A percentile compares a stretch with the other conserved stretches of the same genome.
phyloP scores from a whole-genome alignment of 2,113 vertebrate genomes.

The Peromyscus leucopus region DNA sequence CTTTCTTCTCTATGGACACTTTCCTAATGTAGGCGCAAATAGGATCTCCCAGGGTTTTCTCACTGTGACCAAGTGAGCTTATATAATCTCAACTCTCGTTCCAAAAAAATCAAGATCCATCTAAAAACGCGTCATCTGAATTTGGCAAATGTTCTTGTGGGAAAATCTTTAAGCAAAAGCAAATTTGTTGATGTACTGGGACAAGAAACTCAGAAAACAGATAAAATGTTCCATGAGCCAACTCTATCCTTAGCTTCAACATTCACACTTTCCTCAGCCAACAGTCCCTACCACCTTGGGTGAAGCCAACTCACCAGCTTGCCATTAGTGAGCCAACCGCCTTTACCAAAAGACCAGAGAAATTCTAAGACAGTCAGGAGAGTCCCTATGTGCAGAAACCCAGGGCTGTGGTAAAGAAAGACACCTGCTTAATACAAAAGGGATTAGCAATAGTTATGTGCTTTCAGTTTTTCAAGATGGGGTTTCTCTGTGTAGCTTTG shows the following conservation, averaged over 20 bases:
- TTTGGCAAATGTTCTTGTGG: slow-evolving; percentile 89
- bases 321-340: not conserved
- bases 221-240: slow-evolving; percentile 83
- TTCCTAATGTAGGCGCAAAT: slow-evolving; percentile 69
- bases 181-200: slow-evolving; percentile 89
- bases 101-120: slow-evolving; percentile 86
- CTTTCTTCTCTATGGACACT: slow-evolving; percentile 65
- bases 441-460: not conserved
- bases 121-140: slow-evolving; percentile 87
- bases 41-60: slow-evolving; percentile 80
- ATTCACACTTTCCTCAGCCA: slow-evolving; percentile 68
- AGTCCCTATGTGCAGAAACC: not conserved
- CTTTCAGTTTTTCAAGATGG: not conserved
- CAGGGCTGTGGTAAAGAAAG: not conserved
- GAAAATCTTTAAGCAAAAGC: slow-evolving; percentile 91
- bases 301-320: slow-evolving; percentile 60
- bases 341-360: slow-evolving; percentile 22
- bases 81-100: slow-evolving; percentile 87
- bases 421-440: not conserved
- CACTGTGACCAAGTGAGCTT: slow-evolving; percentile 79
- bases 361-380: not conserved
- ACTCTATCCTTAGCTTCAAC: slow-evolving; percentile 84
- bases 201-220: slow-evolving; percentile 84
- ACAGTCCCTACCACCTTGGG: not conserved
- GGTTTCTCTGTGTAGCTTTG: too few relatives aligned